Evolutionary conservation across 2,797 vertebrate genomes (phyloP), one percentile per base, ranked within the genome.

Genomic region (Melopsittacus undulatus): DNA sequence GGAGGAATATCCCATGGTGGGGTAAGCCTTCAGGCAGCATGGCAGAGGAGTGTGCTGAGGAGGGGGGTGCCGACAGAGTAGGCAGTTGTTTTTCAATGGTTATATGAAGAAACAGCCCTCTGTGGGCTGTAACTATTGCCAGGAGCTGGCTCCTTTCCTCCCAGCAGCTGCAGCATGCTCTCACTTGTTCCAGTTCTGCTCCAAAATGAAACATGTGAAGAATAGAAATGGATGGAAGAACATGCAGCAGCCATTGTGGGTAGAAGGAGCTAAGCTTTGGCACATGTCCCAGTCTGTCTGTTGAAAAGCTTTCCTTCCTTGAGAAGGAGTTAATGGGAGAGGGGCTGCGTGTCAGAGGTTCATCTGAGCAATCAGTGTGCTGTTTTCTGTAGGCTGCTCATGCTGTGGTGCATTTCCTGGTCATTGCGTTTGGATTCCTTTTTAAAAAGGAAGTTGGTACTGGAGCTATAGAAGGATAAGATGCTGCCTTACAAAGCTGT

Each of bases 101-200:
- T 74, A 1, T 7, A 21, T 20, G 92, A 40, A 23, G 95, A 67
- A 64, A 8, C 91, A 52, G 83, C 67, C 74, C 84, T 83, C 59
- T 70, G 80, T 32, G 92, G 85, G 80, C 12, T 56, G 57, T 20
- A 8, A 61, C 69, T 20, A 2, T 48, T 88, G 95, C 92, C 87
- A 62, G 95, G 77, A 76, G 91, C 89, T 90, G 95, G 83, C 91
- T 94, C 51, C 83, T 43, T 23, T 76, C 83, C 91, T 70, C 56
- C 32, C 66, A 3, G 73, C 94, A 92, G 95, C 95, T 88, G 95
- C 90, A 43, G 86, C 92, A 7, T 83, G 94, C 92, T 83, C 88
- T 85, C 90, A 43, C 96, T 93, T 90, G 86, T 95, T 94, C 90
- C 92, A 52, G 64, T 5, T 27, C 85, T 56, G 85, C 85, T 91